Evolutionary conservation across 2,888 invertebrate genomes (phyloP), one percentile per base, ranked within the genome.

Genomic region (Rhagonycha lutea): DNA sequence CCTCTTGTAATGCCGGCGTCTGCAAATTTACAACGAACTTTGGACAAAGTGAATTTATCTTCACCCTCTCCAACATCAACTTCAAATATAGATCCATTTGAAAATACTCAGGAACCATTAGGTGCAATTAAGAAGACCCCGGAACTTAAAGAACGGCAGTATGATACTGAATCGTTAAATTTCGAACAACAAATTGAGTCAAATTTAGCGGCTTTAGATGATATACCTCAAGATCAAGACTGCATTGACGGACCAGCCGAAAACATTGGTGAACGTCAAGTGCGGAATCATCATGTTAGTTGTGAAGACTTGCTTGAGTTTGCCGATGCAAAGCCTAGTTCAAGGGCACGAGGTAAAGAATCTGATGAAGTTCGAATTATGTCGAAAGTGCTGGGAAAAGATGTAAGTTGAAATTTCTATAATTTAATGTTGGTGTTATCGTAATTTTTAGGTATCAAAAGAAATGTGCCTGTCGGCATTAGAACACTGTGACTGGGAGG

Each of bases 351-450:
- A 5, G 96, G 96, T 12, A 92, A 94, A 12, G 96, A 96, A 86
- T 95, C 96, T 0, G 97, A 98, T 85, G 97, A 97, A 90, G 96
- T 97, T 61, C 90, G 97, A 81, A 94, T 97, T 61, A 96, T 98
- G 96, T 91, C 92, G 83, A 97, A 96, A 88, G 95, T 97, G 18
- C 90, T 98, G 67, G 93, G 94, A 78, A 89, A 92, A 82, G 91
- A 93, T 89, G 94, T 94, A 84, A 89, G 89, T 87, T n/a, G 7
- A 47, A 47, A 47, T 47, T 12, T 47, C 8, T n/a, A n/a, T 74
- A 61, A 67, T 47, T n/a, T n/a, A 4, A n/a, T 47, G 5, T 47
- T 47, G 47, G n/a, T 7, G 7, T n/a, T 47, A 47, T 47, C n/a
- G 7, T n/a, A 47, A 78, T 80, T 82, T 81, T 1, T 84, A 94